These are phyloP conservation scores for Poeciliopsis presidionis DNA, from an alignment of 2,797 vertebrate genomes.

Conservation along the genomic window DNA sequence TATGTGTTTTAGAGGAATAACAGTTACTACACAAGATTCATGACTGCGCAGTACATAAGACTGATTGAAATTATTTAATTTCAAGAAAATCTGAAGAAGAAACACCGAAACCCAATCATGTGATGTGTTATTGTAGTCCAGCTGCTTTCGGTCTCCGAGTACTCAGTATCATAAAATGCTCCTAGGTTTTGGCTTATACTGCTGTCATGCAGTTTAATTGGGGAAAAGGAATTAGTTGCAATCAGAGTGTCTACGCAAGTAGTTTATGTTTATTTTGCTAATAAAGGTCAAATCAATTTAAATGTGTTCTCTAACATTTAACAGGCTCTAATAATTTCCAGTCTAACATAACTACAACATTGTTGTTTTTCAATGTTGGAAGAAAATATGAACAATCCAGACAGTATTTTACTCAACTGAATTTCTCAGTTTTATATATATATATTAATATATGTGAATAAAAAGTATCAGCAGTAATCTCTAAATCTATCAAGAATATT, in stretches of 20 bases:
- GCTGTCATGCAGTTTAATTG: background rate
- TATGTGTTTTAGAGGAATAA: constrained; percentile 16
- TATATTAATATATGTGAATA: background rate
- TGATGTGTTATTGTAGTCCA: background rate
- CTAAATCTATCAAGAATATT: background rate
- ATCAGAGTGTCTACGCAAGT: background rate
- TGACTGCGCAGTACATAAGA: constrained; percentile 24
- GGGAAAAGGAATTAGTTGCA: background rate
- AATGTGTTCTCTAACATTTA: background rate
- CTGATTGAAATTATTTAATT: background rate
- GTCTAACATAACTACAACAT: background rate
- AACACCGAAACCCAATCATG: constrained; percentile 6
- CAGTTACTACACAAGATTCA: constrained; percentile 7
- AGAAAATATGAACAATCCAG: background rate
- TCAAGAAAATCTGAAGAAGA: constrained; percentile 11
- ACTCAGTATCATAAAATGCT: background rate
- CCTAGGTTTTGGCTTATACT: background rate
- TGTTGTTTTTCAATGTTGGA: background rate
- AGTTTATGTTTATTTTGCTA: background rate
- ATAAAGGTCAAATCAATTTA: background rate
- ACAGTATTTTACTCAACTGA: background rate
- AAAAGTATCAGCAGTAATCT: background rate
- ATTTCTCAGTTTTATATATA: background rate
- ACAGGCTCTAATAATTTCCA: background rate
- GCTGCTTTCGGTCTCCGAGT: background rate